Evolutionary conservation across 2,888 invertebrate species (phyloP).

Genomic region (Noctua pronuba): DNA sequence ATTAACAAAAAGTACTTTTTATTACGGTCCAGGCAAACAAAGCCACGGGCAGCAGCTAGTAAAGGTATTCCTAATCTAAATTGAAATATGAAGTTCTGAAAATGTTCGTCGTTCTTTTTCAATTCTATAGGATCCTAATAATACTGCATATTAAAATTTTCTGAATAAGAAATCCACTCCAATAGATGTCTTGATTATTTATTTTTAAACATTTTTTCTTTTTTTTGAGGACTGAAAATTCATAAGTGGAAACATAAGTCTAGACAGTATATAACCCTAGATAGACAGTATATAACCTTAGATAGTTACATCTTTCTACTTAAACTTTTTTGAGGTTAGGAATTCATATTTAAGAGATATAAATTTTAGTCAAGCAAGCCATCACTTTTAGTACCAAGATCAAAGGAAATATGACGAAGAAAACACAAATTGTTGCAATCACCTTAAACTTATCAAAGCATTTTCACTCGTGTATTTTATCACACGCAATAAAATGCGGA

Average conservation of each 20-base stretch:
- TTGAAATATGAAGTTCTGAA: constrained; percentile 17
- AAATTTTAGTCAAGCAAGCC: no score
- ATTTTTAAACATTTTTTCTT: background rate
- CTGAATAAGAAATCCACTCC: constrained; percentile 19
- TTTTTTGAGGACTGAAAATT: background rate
- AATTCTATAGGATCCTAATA: constrained; percentile 29
- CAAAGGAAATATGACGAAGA: background rate
- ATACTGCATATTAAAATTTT: constrained; percentile 20
- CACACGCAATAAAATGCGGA: constrained; percentile 44
- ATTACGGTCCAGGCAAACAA: background rate
- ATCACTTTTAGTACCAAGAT: background rate
- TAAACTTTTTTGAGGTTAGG: no score
- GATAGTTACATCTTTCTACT: background rate
- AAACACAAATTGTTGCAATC: background rate
- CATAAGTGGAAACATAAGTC: background rate
- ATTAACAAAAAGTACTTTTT: background rate
- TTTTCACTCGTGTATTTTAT: constrained; percentile 33
- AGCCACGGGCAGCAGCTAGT: background rate
- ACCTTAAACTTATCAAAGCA: constrained; percentile 1
- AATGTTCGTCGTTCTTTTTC: constrained; percentile 1
- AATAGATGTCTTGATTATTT: constrained; percentile 29
- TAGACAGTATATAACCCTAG: background rate
- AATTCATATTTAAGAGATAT: background rate
- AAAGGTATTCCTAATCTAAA: background rate
- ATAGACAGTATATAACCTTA: background rate